Conservation (phyloP, 2,113 vertebrate species). For the Mystacornis crossleyi region DNA sequence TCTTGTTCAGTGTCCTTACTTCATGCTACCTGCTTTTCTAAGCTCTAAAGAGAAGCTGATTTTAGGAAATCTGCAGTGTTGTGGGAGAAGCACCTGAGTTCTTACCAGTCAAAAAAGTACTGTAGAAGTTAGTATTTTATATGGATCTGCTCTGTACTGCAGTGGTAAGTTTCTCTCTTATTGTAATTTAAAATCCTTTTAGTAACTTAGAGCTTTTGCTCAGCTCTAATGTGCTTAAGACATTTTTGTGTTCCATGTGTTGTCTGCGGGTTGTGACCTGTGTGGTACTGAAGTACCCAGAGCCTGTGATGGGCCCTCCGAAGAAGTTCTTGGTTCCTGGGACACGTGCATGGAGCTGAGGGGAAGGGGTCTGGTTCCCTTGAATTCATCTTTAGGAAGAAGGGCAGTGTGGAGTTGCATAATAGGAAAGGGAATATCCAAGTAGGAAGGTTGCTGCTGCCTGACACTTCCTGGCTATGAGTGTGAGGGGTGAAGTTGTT, state of each 20-base stretch:
- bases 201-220: neutral
- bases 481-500: neutral
- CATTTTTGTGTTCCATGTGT: neutral
- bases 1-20: neutral
- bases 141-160: neutral
- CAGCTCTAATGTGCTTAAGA: neutral
- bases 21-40: neutral
- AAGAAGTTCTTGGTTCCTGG: neutral
- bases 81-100: neutral
- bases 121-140: neutral
- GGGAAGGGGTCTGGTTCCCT: neutral
- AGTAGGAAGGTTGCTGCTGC: neutral
- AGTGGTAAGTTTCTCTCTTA: neutral
- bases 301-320: neutral
- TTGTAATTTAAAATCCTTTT: neutral
- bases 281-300: neutral
- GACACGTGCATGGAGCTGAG: accelerated
- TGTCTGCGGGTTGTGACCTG: neutral
- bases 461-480: neutral
- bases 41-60: neutral
- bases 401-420: neutral
- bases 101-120: neutral
- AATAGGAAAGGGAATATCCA: neutral
- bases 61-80: neutral
- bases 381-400: neutral